Percentiles rank a stretch among this genome's conserved stretches.
Evolutionary conservation across 2,797 vertebrate species (phyloP).

Genomic region (Poeciliopsis presidionis): DNA sequence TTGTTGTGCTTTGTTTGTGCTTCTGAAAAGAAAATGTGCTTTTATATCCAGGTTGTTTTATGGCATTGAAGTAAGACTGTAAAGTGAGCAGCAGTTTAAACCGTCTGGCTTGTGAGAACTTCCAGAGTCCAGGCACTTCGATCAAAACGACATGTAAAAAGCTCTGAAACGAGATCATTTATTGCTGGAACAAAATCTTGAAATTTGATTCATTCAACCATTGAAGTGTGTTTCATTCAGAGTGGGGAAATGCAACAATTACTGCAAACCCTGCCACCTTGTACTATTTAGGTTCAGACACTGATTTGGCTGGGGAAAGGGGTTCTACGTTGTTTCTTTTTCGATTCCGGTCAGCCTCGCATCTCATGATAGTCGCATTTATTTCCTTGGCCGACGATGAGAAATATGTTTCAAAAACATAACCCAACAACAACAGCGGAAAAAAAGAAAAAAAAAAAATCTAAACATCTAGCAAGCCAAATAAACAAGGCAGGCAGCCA

Average conservation of each 20-base stretch:
- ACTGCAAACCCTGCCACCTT: not conserved
- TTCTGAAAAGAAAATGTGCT: conserved; percentile 27
- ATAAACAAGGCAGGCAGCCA: not conserved
- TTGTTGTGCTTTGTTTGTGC: conserved; percentile 35
- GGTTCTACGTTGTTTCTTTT: not conserved
- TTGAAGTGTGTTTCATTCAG: not conserved
- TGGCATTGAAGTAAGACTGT: conserved; percentile 23
- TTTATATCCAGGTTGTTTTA: conserved; percentile 8
- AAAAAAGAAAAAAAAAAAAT: not conserved
- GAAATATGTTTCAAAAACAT: not conserved
- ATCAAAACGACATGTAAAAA: not conserved
- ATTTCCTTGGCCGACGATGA: not conserved
- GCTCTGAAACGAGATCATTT: not conserved
- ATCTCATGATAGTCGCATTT: not conserved
- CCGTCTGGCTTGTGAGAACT: not conserved
- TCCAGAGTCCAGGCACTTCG: not conserved
- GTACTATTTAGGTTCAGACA: not conserved
- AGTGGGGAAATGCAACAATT: not conserved
- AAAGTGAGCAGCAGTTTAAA: conserved; percentile 18
- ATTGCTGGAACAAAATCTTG: not conserved
- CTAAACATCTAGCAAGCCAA: not conserved
- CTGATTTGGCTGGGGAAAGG: not conserved
- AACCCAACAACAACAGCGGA: not conserved
- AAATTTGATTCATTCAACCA: not conserved
- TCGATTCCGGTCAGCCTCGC: not conserved